A percentile compares a stretch with the other conserved stretches of the same genome.
Conservation (phyloP, 2,113 vertebrate species). For the Pomatorhinus ruficollis region DNA sequence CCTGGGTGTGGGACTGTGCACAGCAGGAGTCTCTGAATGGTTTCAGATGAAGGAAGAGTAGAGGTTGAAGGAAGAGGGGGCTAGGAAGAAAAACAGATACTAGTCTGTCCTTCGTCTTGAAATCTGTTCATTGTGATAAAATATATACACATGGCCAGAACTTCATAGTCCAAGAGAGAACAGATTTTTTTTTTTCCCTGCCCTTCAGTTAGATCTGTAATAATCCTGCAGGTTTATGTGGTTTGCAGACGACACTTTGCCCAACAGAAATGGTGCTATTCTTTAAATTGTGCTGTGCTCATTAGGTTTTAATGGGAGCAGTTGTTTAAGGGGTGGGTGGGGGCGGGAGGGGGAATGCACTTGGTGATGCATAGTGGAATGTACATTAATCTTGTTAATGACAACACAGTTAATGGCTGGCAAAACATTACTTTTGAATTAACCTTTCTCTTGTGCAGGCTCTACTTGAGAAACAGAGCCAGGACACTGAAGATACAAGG, state of each 20-base stretch:
- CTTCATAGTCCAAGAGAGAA: neutral
- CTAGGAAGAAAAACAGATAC: slow-evolving; percentile 61
- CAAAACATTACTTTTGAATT: slow-evolving; percentile 77
- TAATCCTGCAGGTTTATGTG: slow-evolving; percentile 59
- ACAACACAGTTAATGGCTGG: slow-evolving; percentile 73
- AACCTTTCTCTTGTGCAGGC: slow-evolving; percentile 59
- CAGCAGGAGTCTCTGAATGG: neutral
- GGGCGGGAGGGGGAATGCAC: slow-evolving; percentile 52
- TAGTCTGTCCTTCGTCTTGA: slow-evolving; percentile 56
- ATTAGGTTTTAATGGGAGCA: slow-evolving; percentile 77
- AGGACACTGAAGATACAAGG: slow-evolving; percentile 64
- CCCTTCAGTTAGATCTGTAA: slow-evolving; percentile 55
- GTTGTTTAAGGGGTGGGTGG: slow-evolving; percentile 71
- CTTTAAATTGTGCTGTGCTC: slow-evolving; percentile 66
- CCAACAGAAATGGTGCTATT: slow-evolving; percentile 45
- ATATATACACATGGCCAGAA: slow-evolving; percentile 33
- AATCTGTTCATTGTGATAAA: slow-evolving; percentile 62
- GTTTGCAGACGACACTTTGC: slow-evolving; percentile 51
- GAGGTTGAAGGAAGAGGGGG: slow-evolving; percentile 2
- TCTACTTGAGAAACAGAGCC: slow-evolving; percentile 67
- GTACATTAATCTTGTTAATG: slow-evolving; percentile 79
- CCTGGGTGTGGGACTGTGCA: neutral
- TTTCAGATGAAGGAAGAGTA: slow-evolving; percentile 32
- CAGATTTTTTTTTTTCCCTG: slow-evolving; percentile 31
- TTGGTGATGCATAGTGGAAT: slow-evolving; percentile 72